Evolutionary conservation across 2,888 invertebrate genomes (phyloP), one percentile per base, ranked within the genome.

Genomic region (Eupithecia tripunctaria): DNA sequence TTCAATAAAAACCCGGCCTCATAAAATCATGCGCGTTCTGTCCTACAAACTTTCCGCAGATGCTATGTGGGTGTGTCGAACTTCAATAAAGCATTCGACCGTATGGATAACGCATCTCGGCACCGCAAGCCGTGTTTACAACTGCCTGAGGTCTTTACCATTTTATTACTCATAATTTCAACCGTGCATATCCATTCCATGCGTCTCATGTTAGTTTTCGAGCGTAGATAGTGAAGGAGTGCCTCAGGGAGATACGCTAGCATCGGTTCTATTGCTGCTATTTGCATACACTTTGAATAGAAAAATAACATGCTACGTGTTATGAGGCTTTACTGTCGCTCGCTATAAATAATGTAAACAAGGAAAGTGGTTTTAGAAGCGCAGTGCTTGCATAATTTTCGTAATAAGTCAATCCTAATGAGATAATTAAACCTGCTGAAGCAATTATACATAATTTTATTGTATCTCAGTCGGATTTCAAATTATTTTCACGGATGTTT

Each of bases 11-110:
- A 36, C 36, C n/a, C 36, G 3, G n/a, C 21, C 32, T 18, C 36
- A 63, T 63, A 63, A 36, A 63, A 36, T 29, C 36, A 63, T 36
- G 63, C 63, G 21, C 36, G 2, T 47, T 32, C 36, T 64, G 70
- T 64, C 68, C 56, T 64, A 68, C 77, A 80, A 75, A 71, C 74
- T 80, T 78, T 77, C 75, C 77, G 69, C 66, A 63, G 64, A 63
- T 51, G 66, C 38, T 79, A 78, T 80, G 77, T 82, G 77, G 82
- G 80, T 78, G 80, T 81, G 81, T 72, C 79, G 18, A 67, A 62
- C 72, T 68, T 67, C 56, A 29, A 72, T 59, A 66, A 62, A 72
- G 69, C 71, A 67, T 76, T 77, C 70, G 74, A 74, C 66, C 62
- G 66, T 60, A 64, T 72, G 27, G 72, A 56, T 70, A 74, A 29